Conservation (phyloP, 2,888 invertebrate genomes). For the Seira ritae region DNA sequence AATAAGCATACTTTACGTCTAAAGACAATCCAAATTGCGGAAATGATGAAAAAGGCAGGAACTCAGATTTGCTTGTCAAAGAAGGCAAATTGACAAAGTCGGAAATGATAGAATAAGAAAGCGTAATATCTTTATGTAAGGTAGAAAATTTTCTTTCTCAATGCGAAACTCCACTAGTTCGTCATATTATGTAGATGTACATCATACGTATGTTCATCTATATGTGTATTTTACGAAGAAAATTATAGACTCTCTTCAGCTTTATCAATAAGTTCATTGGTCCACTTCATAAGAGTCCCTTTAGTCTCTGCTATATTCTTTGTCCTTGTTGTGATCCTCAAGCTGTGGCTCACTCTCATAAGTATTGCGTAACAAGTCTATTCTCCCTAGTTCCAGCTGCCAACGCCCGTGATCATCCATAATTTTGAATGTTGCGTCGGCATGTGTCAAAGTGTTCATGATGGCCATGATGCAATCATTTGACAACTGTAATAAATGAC, state of each 20-base stretch:
- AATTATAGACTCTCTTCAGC: too few species aligned
- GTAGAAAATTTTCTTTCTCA: not conserved
- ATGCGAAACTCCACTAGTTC: not conserved
- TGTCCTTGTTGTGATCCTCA: slow-evolving; percentile 36
- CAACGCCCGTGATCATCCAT: slow-evolving; percentile 67
- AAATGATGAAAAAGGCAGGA: too few species aligned
- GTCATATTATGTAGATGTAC: too few species aligned
- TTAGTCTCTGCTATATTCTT: slow-evolving; percentile 1
- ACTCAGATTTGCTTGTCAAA: too few species aligned
- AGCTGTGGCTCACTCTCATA: slow-evolving; percentile 63
- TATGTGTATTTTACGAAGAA: too few species aligned
- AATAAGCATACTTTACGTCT: too few species aligned
- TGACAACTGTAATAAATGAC: slow-evolving; percentile 39
- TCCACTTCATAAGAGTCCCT: too few species aligned
- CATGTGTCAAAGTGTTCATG: slow-evolving; percentile 32
- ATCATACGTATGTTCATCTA: too few species aligned
- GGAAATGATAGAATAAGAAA: not conserved
- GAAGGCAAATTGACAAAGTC: not conserved
- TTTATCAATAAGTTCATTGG: too few species aligned
- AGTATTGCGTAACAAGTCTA: slow-evolving; percentile 56
- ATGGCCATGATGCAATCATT: slow-evolving; percentile 56
- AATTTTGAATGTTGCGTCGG: slow-evolving; percentile 57
- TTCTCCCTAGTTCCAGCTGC: slow-evolving; percentile 59
- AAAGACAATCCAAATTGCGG: too few species aligned
- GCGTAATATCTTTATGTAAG: too few species aligned